These are phyloP conservation scores for Perizoma affinitatum DNA, from an alignment of 2,888 invertebrate genomes.

Conservation along the genomic window DNA sequence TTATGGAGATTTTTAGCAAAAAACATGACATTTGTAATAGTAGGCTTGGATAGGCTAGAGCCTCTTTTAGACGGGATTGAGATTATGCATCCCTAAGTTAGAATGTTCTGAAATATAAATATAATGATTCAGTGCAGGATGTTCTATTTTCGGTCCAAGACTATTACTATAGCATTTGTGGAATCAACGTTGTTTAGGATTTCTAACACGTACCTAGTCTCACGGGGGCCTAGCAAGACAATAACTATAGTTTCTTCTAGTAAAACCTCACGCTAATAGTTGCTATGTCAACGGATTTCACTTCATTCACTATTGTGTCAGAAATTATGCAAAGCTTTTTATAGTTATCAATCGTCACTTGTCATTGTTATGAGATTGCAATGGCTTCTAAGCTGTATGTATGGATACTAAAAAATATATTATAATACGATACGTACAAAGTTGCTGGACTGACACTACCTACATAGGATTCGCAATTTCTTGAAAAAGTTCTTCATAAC, in stretches of 20 bases:
- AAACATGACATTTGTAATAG: too few relatives aligned
- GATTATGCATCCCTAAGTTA: too few relatives aligned
- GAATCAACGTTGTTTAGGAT: conserved; percentile 65
- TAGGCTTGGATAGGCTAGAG: too few relatives aligned
- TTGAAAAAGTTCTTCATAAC: too few relatives aligned
- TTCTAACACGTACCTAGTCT: conserved; percentile 75
- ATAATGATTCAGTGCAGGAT: conserved; percentile 37
- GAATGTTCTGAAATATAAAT: background rate
- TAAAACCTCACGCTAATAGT: conserved; percentile 36
- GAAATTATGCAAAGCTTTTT: conserved; percentile 31
- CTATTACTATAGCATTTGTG: conserved; percentile 46
- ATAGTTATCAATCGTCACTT: conserved; percentile 15
- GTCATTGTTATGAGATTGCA: conserved; percentile 21
- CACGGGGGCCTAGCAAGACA: conserved; percentile 62
- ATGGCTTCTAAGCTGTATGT: background rate
- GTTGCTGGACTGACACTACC: too few relatives aligned
- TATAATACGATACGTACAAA: too few relatives aligned
- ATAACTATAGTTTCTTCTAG: conserved; percentile 46
- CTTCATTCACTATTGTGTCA: conserved; percentile 36
- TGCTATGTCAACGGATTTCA: conserved; percentile 30
- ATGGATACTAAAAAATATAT: too few relatives aligned
- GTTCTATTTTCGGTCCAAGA: conserved; percentile 47
- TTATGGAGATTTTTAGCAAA: too few relatives aligned
- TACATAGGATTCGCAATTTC: too few relatives aligned
- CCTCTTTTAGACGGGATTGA: too few relatives aligned